Evolutionary conservation across 2,113 vertebrate genomes (phyloP).

Genomic region (Actenoides lindsayi): DNA sequence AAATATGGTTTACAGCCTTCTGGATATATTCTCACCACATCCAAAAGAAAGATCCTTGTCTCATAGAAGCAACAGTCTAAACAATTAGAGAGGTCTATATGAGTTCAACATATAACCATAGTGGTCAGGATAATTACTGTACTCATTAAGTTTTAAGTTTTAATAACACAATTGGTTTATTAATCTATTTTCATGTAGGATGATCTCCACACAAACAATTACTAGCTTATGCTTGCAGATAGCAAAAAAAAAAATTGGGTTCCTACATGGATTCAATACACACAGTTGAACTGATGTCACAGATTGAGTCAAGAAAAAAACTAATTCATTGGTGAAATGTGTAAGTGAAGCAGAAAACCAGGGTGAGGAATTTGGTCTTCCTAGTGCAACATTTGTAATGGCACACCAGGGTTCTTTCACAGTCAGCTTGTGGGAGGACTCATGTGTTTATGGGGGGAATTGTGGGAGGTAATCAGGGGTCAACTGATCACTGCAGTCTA

Average conservation of each 20-base stretch:
- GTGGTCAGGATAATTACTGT: conserved; percentile 17
- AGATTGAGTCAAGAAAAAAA: background rate
- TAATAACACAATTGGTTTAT: conserved; percentile 16
- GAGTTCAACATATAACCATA: background rate
- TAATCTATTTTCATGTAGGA: background rate
- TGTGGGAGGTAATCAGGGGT: background rate
- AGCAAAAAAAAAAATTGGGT: background rate
- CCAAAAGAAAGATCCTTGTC: conserved; percentile 24
- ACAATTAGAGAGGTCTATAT: background rate
- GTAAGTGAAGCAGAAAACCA: background rate
- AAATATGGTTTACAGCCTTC: background rate
- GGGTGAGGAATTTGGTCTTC: background rate
- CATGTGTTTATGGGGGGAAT: background rate
- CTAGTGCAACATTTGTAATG: background rate
- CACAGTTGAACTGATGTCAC: background rate
- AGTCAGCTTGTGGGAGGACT: background rate
- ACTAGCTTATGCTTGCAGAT: background rate
- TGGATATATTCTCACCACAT: conserved; percentile 25
- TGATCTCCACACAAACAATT: background rate
- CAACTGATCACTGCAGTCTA: background rate
- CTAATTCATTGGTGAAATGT: background rate
- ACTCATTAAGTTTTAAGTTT: background rate
- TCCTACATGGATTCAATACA: background rate
- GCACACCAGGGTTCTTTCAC: background rate
- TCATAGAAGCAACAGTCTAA: background rate